Conservation (phyloP, 2,888 invertebrate genomes). For the Eupithecia vulgata region DNA sequence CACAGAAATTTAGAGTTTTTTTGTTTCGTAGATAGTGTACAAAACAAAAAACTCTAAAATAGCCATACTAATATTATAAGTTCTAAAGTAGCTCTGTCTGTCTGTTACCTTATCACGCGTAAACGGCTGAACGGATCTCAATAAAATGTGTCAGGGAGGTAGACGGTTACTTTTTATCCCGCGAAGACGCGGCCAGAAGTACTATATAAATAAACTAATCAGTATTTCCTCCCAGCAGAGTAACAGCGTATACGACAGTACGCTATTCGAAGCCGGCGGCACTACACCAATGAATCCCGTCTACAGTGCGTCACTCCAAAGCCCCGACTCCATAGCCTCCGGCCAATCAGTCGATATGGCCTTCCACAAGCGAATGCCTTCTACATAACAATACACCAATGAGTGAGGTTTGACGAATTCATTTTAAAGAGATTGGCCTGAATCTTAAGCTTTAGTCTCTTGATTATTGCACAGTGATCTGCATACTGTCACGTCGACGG, state of each 20-base stretch:
- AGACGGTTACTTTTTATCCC: too few species aligned
- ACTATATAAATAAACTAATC: background rate
- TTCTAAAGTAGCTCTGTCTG: too few species aligned
- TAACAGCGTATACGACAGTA: slow-evolving; percentile 89
- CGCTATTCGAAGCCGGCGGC: slow-evolving; percentile 87
- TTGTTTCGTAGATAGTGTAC: too few species aligned
- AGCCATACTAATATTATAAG: too few species aligned
- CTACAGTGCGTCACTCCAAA: slow-evolving; percentile 88
- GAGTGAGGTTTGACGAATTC: slow-evolving; percentile 27
- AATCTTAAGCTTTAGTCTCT: background rate
- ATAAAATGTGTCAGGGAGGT: too few species aligned
- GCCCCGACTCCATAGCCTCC: slow-evolving; percentile 88
- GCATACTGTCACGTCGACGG: too few species aligned
- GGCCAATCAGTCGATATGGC: slow-evolving; percentile 73
- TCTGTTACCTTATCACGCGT: too few species aligned
- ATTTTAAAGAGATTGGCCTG: background rate
- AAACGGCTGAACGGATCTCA: too few species aligned
- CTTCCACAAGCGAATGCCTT: slow-evolving; percentile 60
- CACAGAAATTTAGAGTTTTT: too few species aligned
- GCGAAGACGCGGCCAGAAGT: too few species aligned
- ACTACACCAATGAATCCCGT: slow-evolving; percentile 86
- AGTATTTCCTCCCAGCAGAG: slow-evolving; percentile 76
- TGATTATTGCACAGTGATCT: too few species aligned
- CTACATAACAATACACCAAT: slow-evolving; percentile 68
- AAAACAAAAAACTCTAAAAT: too few species aligned